These are phyloP conservation scores for Phortica okadai DNA, from an alignment of 2,888 invertebrate species.

Conservation along the genomic window DNA sequence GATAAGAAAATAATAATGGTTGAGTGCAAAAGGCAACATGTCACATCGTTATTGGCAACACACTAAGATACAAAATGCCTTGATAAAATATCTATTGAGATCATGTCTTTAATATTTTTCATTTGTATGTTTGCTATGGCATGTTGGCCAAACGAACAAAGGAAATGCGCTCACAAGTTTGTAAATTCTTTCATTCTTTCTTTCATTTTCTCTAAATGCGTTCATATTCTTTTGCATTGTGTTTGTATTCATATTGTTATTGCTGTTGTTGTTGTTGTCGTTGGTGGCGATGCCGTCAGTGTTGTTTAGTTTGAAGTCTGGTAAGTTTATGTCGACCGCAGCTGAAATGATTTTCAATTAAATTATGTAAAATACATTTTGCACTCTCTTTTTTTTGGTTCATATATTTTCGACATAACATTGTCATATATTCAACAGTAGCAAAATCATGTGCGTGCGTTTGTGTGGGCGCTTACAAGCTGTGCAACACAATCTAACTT, in stretches of 20 bases:
- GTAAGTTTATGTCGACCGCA: conserved; percentile 12
- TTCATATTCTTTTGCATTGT: background rate
- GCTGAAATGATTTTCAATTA: conserved; percentile 32
- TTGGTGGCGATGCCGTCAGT: background rate
- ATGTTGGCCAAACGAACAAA: background rate
- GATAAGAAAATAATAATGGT: conserved; percentile 25
- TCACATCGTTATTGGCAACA: conserved; percentile 25
- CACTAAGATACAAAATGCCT: conserved; percentile 19
- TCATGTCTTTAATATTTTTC: background rate
- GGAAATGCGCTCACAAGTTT: background rate
- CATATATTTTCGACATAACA: background rate
- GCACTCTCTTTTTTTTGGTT: background rate
- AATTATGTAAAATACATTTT: conserved; percentile 29
- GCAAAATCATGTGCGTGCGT: background rate
- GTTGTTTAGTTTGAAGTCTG: background rate
- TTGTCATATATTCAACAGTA: background rate
- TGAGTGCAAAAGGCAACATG: conserved; percentile 4
- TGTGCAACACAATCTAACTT: background rate
- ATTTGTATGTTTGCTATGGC: background rate
- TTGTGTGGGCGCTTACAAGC: background rate
- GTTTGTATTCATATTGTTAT: background rate
- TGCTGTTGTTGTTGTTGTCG: background rate
- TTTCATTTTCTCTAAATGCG: background rate
- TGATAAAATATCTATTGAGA: conserved; percentile 13
- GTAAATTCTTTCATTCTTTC: background rate